Evolutionary conservation across 2,113 vertebrate species (phyloP).

Genomic region (Nibea coibor): DNA sequence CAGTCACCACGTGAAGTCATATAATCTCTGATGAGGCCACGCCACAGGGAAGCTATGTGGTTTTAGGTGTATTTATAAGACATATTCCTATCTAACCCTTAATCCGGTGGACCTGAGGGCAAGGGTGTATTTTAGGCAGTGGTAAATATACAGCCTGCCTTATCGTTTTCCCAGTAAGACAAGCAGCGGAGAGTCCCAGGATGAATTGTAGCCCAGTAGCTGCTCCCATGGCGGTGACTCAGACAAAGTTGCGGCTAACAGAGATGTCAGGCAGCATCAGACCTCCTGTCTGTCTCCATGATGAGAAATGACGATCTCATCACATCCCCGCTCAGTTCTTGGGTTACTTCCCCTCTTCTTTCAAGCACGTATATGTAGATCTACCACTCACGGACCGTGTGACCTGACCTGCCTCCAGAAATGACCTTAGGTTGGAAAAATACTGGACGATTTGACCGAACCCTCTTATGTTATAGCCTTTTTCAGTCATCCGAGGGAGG

Average conservation of each 20-base stretch:
- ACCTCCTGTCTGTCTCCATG: constrained; percentile 24
- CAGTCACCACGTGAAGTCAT: constrained; percentile 29
- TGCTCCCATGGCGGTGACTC: constrained; percentile 36
- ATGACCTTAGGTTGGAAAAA: neutral
- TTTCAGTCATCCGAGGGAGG: no score
- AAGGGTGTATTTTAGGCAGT: constrained; percentile 77
- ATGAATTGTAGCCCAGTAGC: constrained; percentile 39
- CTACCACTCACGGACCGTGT: neutral
- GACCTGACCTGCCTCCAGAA: neutral
- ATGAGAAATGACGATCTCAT: constrained; percentile 13
- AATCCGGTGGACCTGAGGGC: constrained; percentile 57
- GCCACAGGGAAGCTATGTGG: constrained; percentile 10
- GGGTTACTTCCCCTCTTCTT: neutral
- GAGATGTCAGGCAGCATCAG: constrained; percentile 37
- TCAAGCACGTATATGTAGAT: neutral
- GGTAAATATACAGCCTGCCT: constrained; percentile 74
- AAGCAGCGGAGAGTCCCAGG: constrained; percentile 11
- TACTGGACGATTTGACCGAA: no score
- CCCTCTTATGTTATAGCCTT: no score
- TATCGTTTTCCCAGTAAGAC: constrained; percentile 67
- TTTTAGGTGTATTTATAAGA: constrained; percentile 63
- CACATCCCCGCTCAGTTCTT: neutral
- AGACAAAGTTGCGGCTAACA: constrained; percentile 7
- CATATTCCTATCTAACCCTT: constrained; percentile 53
- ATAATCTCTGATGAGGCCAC: constrained; percentile 4